These are phyloP conservation scores for Odontomyia ornata DNA, from an alignment of 2,888 invertebrate species.

Conservation along the genomic window DNA sequence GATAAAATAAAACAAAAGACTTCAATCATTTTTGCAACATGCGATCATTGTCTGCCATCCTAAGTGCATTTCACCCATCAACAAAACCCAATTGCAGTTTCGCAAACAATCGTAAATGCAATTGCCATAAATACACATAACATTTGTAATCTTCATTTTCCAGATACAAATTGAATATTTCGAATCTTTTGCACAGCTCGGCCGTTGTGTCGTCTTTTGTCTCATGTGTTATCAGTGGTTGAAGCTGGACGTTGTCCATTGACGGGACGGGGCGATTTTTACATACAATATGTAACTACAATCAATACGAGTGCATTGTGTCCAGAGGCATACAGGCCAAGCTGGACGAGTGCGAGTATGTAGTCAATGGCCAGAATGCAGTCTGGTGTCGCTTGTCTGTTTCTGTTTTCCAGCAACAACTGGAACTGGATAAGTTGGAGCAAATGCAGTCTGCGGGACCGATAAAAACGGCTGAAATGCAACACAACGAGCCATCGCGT, in stretches of 20 bases:
- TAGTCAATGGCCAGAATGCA: conserved; percentile 32
- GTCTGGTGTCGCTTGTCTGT: neutral
- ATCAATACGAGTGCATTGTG: conserved; percentile 13
- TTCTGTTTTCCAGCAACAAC: conserved; percentile 15
- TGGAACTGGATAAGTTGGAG: neutral
- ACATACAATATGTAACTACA: conserved; percentile 25
- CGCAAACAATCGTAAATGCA: neutral
- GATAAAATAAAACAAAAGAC: too few relatives aligned
- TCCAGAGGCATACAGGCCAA: neutral
- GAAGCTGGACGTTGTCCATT: neutral
- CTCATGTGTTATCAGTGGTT: conserved; percentile 10
- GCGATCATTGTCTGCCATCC: too few relatives aligned
- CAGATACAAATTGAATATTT: conserved; percentile 23
- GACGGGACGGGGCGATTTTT: neutral
- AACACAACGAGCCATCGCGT: conserved; percentile 24
- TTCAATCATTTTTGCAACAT: too few relatives aligned
- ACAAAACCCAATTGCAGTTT: too few relatives aligned
- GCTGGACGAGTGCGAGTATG: conserved; percentile 10
- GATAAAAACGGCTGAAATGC: conserved; percentile 23
- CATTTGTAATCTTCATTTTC: conserved; percentile 22
- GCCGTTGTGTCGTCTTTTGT: conserved; percentile 14
- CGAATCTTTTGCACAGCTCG: neutral
- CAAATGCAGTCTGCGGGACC: conserved; percentile 20
- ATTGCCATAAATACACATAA: neutral
- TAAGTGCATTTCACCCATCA: too few relatives aligned